These are phyloP conservation scores for Upupa epops DNA, from an alignment of 2,113 vertebrate genomes.

Conservation along the genomic window DNA sequence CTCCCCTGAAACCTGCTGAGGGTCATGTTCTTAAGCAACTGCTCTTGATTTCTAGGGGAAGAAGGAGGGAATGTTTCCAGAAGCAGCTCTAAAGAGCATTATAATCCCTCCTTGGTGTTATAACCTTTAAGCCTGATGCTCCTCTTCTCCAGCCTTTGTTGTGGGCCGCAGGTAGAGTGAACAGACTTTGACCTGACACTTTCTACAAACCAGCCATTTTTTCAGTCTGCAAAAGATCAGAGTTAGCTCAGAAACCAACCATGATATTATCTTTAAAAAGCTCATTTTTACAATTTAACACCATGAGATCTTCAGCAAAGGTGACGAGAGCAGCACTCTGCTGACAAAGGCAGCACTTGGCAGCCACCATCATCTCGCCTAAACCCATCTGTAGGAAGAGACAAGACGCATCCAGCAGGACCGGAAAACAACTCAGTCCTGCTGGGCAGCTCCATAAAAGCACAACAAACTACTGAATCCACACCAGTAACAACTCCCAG, in stretches of 20 bases:
- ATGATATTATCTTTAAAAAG: neutral
- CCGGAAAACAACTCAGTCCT: neutral
- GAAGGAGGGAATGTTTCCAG: neutral
- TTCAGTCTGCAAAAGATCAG: neutral
- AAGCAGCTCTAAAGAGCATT: neutral
- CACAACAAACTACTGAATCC: neutral
- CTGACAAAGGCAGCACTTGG: neutral
- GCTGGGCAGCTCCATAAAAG: neutral
- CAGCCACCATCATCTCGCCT: neutral
- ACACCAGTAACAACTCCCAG: neutral
- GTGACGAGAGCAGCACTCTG: too few species aligned
- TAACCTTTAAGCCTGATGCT: neutral
- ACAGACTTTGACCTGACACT: neutral
- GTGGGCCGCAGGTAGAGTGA: neutral
- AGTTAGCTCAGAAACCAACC: accelerated
- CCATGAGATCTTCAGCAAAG: neutral
- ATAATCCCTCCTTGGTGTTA: neutral
- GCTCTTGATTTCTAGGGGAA: neutral
- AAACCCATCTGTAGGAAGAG: accelerated
- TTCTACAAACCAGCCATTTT: neutral
- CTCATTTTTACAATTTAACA: neutral
- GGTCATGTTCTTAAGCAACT: accelerated
- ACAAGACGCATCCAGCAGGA: neutral
- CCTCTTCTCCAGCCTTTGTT: neutral
- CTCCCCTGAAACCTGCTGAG: neutral